Evolutionary conservation across 2,797 vertebrate species (phyloP), one percentile per base, ranked within the genome.

Genomic region (Thaleichthys pacificus): DNA sequence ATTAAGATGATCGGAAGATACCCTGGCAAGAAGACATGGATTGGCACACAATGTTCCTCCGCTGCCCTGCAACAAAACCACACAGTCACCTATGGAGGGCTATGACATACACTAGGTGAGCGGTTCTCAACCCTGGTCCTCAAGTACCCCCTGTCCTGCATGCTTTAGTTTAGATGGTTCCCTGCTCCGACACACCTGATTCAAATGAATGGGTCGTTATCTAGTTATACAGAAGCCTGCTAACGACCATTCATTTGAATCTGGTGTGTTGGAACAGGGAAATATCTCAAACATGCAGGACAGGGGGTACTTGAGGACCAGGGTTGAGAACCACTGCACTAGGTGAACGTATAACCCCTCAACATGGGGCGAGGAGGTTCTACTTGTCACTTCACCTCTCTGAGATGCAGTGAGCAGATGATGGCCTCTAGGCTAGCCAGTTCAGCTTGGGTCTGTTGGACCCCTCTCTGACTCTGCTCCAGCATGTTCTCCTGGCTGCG

Each of bases 381-480:
- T 1, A 17, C 38, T 17, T 5, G 51, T 21, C 14, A 5, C 26
- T 38, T 21, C 61, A 85, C 87, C 87, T 88, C 82, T 77, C 76
- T 79, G 4, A 85, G 70, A 69, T 87, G 91, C 35, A 93, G 76
- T 58, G 91, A 85, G 65, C 87, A 90, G 77, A 93, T 85, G 73
- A 93, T 56, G 30, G 82, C 91, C 88, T 94, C 92, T 74, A 94
- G 78, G 70, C 88, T 82, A 68, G 5, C 83, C 67, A 93, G 75
- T 82, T 95, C 92, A 9, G 79, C 67, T 62, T 57, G 88, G 64
- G 84, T 89, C 77, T 87, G 83, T 69, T 93, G 87, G 61, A 89
- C 84, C 80, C 93, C 91, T 75, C 88, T 85, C 73, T 61, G 74
- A 82, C 84, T 90, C 54, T 91, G 86, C 72, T 87, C 85, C 66